Evolutionary conservation across 2,888 invertebrate species (phyloP).

Genomic region (Lithodes maja): DNA sequence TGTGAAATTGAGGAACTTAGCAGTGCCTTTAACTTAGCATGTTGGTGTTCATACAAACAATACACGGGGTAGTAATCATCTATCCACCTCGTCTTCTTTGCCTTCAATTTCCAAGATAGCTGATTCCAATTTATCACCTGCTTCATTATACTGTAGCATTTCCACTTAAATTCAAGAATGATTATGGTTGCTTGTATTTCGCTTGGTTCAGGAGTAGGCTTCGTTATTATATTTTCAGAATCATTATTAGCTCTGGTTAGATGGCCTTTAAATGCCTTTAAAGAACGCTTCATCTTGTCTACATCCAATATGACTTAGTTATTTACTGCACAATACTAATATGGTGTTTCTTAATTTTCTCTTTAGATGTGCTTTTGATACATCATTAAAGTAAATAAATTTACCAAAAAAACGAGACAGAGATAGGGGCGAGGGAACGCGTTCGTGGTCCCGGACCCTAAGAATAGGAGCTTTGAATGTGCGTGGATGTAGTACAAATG

Average conservation of each 20-base stretch:
- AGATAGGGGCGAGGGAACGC: no score
- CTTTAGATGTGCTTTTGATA: no score
- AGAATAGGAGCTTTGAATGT: no score
- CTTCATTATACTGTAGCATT: background rate
- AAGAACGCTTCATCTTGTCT: no score
- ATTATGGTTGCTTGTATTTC: background rate
- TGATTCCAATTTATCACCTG: background rate
- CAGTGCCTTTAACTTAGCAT: background rate
- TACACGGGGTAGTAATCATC: background rate
- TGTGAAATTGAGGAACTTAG: background rate
- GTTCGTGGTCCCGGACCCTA: no score
- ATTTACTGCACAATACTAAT: no score
- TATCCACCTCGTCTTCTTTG: constrained; percentile 1
- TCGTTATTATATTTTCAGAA: background rate
- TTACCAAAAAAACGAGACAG: no score
- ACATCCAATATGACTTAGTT: no score
- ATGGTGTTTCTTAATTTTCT: no score
- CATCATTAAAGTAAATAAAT: no score
- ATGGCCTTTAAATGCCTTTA: background rate
- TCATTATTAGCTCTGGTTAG: background rate
- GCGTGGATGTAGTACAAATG: no score
- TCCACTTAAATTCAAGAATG: background rate
- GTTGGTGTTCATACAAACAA: background rate
- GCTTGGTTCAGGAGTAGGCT: background rate
- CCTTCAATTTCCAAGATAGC: background rate